Base-by-base conservation (phyloP, 1,140 invertebrate species). In the Vollenhovia emeryi region DNA sequence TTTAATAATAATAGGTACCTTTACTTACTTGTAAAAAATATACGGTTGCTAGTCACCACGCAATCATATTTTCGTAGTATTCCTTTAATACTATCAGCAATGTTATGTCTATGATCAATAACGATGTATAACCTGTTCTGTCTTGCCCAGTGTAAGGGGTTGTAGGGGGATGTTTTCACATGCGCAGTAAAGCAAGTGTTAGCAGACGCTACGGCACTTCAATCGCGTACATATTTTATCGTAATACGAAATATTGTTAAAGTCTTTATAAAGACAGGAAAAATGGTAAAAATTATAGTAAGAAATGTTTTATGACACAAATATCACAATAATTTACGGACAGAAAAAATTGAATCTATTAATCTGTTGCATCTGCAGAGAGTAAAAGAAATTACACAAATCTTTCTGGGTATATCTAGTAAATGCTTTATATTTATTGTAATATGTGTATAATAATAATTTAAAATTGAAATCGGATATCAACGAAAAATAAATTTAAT, bases 51-150 rank as follows among this genome's bases (percentile, higher is more conserved):
- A 15, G 13, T 13, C 6, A 15, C 11, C 11, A 60, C 30, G 33
- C 8, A 55, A 52, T 52, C n/a, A 24, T 2, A 33, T 33, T 62
- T 62, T 33, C 18, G 18, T 33, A 0, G 8, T 7, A 33, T 9
- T 62, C 33, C 15, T 62, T 62, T 36, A 36, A 27, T 13, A 59
- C 13, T 30, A 30, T 6, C 27, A 62, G 33, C 8, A 62, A 62
- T 33, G 11, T 62, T 62, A 33, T 33, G 59, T n/a, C 59, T 62
- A n/a, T 33, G 27, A 62, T 62, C 59, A 62, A 62, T 62, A 62
- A 33, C 15, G 30, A 62, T 62, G 59, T n/a, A 60, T 33, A 62
- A 62, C 30, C 30, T 60, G 15, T 30, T 60, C 57, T 33, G 59
- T 33, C 15, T 62, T 33, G 30, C 6, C 30, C 59, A 62, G 30